Evolutionary conservation across 2,113 vertebrate species (phyloP).

Genomic region (Phyllostomus hastatus): DNA sequence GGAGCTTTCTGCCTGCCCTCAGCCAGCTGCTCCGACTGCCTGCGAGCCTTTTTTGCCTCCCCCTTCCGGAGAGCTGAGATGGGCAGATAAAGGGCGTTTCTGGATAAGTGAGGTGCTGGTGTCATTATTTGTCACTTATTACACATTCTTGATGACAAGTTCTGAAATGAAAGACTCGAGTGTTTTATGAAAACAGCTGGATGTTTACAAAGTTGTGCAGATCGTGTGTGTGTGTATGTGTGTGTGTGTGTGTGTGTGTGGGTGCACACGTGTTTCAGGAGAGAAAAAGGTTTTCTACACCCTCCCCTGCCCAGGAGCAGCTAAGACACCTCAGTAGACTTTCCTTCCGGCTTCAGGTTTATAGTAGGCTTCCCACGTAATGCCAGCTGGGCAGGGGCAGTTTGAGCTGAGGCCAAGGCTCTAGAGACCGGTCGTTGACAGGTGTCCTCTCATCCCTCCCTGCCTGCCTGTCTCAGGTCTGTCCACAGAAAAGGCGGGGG

Average conservation of each 20-base stretch:
- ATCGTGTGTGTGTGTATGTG: background rate
- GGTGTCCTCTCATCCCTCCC: background rate
- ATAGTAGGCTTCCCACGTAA: background rate
- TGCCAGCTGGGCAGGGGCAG: background rate
- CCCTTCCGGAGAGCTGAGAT: background rate
- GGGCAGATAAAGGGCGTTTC: background rate
- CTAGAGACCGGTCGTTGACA: background rate
- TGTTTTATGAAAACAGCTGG: background rate
- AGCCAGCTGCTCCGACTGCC: fast-evolving
- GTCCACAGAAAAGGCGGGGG: background rate
- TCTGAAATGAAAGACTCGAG: background rate
- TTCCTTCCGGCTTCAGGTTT: background rate
- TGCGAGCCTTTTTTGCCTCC: fast-evolving
- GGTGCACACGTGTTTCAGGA: background rate
- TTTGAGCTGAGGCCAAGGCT: background rate
- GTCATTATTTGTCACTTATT: background rate
- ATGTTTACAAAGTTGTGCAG: background rate
- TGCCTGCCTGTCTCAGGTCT: background rate
- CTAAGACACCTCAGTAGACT: background rate
- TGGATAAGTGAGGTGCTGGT: background rate
- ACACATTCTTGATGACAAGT: background rate
- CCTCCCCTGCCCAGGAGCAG: background rate
- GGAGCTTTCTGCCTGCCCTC: too few species aligned
- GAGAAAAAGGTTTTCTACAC: background rate
- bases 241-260: background rate